These are phyloP conservation scores for Diarsia dahlii DNA, from an alignment of 2,888 invertebrate genomes.

Conservation along the genomic window DNA sequence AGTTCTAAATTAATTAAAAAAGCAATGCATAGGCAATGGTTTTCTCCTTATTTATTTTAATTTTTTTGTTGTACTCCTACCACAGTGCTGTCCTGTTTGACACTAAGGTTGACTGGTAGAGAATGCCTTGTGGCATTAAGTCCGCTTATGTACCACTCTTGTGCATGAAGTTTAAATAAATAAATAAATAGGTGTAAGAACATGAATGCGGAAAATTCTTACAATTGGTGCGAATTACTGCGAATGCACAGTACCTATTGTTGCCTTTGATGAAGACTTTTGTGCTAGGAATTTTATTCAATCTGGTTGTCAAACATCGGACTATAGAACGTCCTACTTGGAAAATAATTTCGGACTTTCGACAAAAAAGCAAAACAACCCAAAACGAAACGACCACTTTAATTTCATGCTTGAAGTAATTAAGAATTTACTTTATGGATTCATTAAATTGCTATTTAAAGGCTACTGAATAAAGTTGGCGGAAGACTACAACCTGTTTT, in stretches of 20 bases:
- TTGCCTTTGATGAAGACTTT: not conserved
- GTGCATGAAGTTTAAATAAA: too few species aligned
- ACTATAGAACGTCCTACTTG: not conserved
- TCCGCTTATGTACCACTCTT: too few species aligned
- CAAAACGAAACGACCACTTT: slow-evolving; percentile 1
- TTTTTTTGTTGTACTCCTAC: too few species aligned
- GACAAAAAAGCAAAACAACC: not conserved
- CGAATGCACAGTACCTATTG: not conserved
- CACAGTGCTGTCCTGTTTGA: too few species aligned
- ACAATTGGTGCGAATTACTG: not conserved
- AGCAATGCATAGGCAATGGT: slow-evolving; percentile 17
- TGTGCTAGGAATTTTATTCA: not conserved
- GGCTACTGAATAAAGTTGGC: slow-evolving; percentile 28
- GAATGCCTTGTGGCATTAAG: too few species aligned
- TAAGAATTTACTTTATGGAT: slow-evolving; percentile 21
- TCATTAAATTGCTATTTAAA: slow-evolving; percentile 9
- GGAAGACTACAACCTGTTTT: slow-evolving; percentile 29
- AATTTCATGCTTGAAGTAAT: slow-evolving; percentile 32
- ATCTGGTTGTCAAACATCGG: not conserved
- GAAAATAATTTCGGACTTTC: not conserved
- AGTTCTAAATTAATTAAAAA: slow-evolving; percentile 22
- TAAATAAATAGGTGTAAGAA: not conserved
- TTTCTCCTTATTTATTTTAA: too few species aligned
- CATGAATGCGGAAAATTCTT: not conserved
- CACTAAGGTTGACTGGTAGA: too few species aligned